Base-by-base conservation (phyloP, 2,888 invertebrate species). In the Himalopsyche tibetana region DNA sequence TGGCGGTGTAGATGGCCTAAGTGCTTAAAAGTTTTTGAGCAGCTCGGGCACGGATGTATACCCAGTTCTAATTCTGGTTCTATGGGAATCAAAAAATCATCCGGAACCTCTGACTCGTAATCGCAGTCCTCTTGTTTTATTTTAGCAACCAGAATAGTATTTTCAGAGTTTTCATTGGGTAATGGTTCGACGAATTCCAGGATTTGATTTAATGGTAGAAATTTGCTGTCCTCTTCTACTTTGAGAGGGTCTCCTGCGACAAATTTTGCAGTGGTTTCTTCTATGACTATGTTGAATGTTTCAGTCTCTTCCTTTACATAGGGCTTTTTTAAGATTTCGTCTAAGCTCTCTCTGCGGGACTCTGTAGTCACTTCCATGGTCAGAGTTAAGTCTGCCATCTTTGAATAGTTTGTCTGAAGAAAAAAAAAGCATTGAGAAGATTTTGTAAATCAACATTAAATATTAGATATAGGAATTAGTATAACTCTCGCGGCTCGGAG, bases 361-460 rank as follows among this genome's bases (percentile, higher is more conserved):
- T 74, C 74, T 74, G 38, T 12, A 15, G 74, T 74, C 15, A 74
- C 74, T 74, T 74, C 74, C 74, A 74, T 74, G 15, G 74, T 12
- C n/a, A 74, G 74, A 36, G 74, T 36, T 36, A 74, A 36, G 38
- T 74, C 74, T 36, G 74, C 36, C 74, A 74, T 74, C 5, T 36
- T 74, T 38, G 0, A 74, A 38, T 74, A 15, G 3, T 4, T 2
- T 8, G 3, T 51, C 3, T 15, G 4, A 4, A 15, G 15, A 51
- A 51, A 51, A 51, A 51, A 51, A 9, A 8, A 45, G 2, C 11
- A 45, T 45, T 8, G 2, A 45, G 45, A 9, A 45, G 45, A 5
- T 42, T 5, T 45, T 45, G 6, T 9, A 11, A 5, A 45, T 45
- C 8, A 45, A 45, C 40, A 40, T 40, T 6, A 40, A 8, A 45